Percentiles rank a stretch among this genome's conserved stretches.
phyloP scores from a whole-genome alignment of 2,113 vertebrate species.

The Corythoichthys intestinalis region DNA sequence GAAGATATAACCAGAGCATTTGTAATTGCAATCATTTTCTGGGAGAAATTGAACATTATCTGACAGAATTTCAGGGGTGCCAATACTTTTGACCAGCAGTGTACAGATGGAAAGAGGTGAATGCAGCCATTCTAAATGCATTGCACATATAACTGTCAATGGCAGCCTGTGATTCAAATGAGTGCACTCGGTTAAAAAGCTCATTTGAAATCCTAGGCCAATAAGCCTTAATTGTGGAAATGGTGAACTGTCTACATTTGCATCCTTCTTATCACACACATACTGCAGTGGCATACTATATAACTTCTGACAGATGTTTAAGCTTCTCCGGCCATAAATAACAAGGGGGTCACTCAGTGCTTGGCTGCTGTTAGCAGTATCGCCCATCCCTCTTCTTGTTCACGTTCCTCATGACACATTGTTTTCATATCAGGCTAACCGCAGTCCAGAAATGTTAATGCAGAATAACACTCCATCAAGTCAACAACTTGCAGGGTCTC shows the following conservation, averaged over 20 bases:
- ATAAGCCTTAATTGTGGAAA: too few relatives aligned
- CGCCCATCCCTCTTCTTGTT: slow-evolving; percentile 21
- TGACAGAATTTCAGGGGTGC: too few relatives aligned
- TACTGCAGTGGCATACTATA: neutral
- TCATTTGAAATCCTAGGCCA: too few relatives aligned
- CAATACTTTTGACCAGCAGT: too few relatives aligned
- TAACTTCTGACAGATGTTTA: slow-evolving; percentile 19
- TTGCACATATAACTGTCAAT: too few relatives aligned
- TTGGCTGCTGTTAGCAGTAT: slow-evolving; percentile 14
- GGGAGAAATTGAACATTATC: too few relatives aligned
- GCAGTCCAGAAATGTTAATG: slow-evolving; percentile 14
- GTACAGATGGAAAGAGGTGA: too few relatives aligned
- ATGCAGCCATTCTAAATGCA: too few relatives aligned
- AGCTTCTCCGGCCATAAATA: slow-evolving; percentile 50
- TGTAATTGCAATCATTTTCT: too few relatives aligned
- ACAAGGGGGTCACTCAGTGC: slow-evolving; percentile 30
- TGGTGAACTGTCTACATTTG: neutral
- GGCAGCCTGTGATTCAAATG: too few relatives aligned
- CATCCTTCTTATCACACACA: neutral
- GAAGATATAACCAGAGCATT: too few relatives aligned
- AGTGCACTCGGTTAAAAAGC: too few relatives aligned
- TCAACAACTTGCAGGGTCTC: slow-evolving; percentile 6
- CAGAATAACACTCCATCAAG: slow-evolving; percentile 11
- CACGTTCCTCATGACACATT: slow-evolving; percentile 24
- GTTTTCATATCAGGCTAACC: slow-evolving; percentile 24